Conservation (phyloP, 2,888 invertebrate species). For the Caprella mutica region DNA sequence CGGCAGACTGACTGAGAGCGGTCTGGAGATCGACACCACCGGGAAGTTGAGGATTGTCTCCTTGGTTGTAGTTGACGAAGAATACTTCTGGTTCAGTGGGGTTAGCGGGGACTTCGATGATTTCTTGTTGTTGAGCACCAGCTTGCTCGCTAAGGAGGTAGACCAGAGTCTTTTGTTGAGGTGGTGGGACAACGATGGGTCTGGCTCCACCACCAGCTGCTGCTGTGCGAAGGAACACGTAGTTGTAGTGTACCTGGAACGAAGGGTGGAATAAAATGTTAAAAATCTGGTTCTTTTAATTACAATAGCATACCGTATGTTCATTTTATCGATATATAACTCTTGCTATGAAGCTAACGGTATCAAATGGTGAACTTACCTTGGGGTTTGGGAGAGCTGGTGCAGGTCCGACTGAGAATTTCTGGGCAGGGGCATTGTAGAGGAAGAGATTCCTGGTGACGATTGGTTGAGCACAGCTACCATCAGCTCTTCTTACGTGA, state of each 20-base stretch:
- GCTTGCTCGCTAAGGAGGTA: conserved; percentile 23
- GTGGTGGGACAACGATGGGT: conserved; percentile 22
- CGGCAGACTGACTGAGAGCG: conserved; percentile 18
- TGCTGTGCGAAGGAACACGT: conserved; percentile 9
- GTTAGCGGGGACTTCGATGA: conserved; percentile 21
- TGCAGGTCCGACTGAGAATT: conserved; percentile 2
- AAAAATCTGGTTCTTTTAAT: no score
- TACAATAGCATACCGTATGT: no score
- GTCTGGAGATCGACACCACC: conserved; percentile 21
- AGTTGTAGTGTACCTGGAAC: conserved; percentile 9
- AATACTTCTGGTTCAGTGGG: conserved; percentile 9
- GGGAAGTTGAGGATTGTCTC: conserved; percentile 28
- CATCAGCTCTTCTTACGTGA: neutral
- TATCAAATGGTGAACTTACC: no score
- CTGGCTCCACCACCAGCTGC: neutral
- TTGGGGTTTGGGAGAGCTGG: neutral
- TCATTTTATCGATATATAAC: no score
- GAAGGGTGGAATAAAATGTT: neutral
- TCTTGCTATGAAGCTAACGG: no score
- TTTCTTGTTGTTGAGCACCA: conserved; percentile 7
- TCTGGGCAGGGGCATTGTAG: conserved; percentile 10
- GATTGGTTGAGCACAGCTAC: conserved; percentile 2
- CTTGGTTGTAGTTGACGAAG: conserved; percentile 19
- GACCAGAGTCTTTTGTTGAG: conserved; percentile 23
- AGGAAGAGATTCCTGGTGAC: conserved; percentile 10